Percentiles rank a stretch among this genome's conserved stretches.
Evolutionary conservation across 2,888 invertebrate species (phyloP).

Genomic region (Leptinotarsa peninsularis): DNA sequence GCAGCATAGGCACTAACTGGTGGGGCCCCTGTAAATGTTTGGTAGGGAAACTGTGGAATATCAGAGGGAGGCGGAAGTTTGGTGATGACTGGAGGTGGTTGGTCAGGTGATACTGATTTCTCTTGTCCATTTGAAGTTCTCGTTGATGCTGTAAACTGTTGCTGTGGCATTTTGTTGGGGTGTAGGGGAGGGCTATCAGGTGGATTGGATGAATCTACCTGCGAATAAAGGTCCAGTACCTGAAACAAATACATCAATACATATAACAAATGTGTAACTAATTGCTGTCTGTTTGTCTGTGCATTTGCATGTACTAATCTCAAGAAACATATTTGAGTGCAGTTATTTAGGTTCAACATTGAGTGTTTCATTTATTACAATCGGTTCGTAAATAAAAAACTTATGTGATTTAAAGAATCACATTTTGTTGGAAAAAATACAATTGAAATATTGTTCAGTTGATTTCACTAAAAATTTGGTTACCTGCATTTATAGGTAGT

Average conservation of each 20-base stretch:
- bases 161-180: slow-evolving; percentile 45
- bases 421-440: no score
- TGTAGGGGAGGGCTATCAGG: slow-evolving; percentile 76
- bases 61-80: slow-evolving; percentile 58
- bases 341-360: no score
- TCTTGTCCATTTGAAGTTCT: slow-evolving; percentile 70
- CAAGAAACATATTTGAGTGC: no score
- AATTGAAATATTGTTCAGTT: no score
- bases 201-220: slow-evolving; percentile 63
- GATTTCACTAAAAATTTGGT: no score
- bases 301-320: no score
- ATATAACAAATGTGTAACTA: no score
- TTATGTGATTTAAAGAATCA: no score
- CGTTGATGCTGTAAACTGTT: slow-evolving; percentile 46
- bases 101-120: slow-evolving; percentile 60
- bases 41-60: slow-evolving; percentile 60
- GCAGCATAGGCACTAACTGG: slow-evolving; percentile 51
- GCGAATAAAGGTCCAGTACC: slow-evolving; percentile 87
- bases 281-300: no score
- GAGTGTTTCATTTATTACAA: no score
- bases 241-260: slow-evolving; percentile 35
- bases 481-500: no score
- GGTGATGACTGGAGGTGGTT: slow-evolving; percentile 47
- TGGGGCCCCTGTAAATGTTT: slow-evolving; percentile 59
- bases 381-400: no score